These are phyloP conservation scores for Drosophila leonis DNA, from an alignment of 2,888 invertebrate species.

Conservation along the genomic window DNA sequence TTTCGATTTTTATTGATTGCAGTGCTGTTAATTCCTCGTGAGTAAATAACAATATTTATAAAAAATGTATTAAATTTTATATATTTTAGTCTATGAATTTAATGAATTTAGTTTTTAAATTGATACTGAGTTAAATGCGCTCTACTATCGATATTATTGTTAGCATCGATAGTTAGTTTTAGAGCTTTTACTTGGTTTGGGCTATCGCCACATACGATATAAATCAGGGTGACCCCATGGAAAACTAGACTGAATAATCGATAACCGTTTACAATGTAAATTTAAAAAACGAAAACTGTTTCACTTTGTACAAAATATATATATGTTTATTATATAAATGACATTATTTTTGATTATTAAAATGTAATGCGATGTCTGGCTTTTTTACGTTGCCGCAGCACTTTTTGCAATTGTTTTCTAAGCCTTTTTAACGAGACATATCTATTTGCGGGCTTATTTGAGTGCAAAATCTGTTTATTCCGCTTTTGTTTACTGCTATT, in stretches of 20 bases:
- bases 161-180: background rate
- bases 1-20: background rate
- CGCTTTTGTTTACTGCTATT: conserved; percentile 8
- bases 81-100: background rate
- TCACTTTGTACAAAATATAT: conserved; percentile 25
- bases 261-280: background rate
- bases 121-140: background rate
- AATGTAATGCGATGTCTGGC: background rate
- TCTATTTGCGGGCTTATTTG: no score
- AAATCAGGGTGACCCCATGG: conserved; percentile 10
- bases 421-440: background rate
- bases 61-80: background rate
- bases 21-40: background rate
- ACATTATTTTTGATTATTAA: background rate
- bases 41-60: background rate
- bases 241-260: background rate
- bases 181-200: background rate
- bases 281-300: background rate
- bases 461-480: background rate
- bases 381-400: background rate
- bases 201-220: conserved; percentile 1
- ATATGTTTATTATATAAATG: background rate
- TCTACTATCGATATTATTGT: background rate
- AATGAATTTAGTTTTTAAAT: background rate
- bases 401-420: background rate